Evolutionary conservation across 2,113 vertebrate species (phyloP).

Genomic region (Nymphicus hollandicus): DNA sequence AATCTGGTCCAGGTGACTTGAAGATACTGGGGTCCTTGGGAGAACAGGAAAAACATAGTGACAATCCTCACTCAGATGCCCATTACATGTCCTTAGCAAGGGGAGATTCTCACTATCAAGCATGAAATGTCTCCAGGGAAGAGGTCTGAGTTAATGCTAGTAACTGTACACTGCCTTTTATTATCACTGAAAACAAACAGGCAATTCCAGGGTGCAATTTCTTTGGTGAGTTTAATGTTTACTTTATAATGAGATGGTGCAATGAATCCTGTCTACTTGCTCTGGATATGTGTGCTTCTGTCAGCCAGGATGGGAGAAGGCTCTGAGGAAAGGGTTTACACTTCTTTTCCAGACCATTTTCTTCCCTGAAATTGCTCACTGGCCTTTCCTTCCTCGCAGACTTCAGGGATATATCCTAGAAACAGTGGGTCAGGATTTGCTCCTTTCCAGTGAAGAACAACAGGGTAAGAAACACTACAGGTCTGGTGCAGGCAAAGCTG

Average conservation of each 20-base stretch:
- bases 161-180: not conserved
- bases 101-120: not conserved
- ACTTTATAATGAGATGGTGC: not conserved
- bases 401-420: not conserved
- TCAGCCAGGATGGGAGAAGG: not conserved
- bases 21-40: not conserved
- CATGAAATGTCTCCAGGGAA: not conserved
- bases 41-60: not conserved
- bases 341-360: not conserved
- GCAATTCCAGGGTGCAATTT: not conserved
- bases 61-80: not conserved
- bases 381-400: not conserved
- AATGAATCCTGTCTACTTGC: not conserved
- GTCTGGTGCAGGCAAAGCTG: not conserved
- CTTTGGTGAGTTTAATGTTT: not conserved
- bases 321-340: not conserved
- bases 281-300: not conserved
- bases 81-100: not conserved
- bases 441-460: not conserved
- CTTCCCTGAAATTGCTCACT: not conserved
- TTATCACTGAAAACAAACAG: not conserved
- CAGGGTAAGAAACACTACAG: not conserved
- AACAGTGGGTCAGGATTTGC: not conserved
- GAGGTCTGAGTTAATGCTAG: not conserved
- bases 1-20: not conserved